Base-by-base conservation (phyloP, 2,888 invertebrate species). In the Polyommatus icarus region DNA sequence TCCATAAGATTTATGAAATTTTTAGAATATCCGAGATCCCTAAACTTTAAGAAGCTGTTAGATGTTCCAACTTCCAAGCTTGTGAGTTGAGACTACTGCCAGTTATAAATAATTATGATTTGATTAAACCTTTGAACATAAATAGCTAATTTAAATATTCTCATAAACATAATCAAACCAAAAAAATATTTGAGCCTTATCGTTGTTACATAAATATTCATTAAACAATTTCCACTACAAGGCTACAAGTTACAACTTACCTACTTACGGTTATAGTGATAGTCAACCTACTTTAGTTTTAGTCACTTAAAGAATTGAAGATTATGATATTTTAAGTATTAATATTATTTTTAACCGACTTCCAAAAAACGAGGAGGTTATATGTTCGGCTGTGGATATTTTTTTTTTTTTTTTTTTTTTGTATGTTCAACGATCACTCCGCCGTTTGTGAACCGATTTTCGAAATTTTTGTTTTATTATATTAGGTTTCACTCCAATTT, bases 201-300 rank as follows among this genome's bases (percentile, higher is more conserved):
- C 67, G 29, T 67, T 67, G 67, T 67, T 29, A 29, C 29, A 67
- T 67, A 15, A 67, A 67, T 67, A 67, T 67, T 67, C 29, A 67
- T 67, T 15, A 15, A 67, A 67, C n/a, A 67, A 24, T 15, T 2
- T 29, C 24, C 29, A 12, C 10, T 67, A 24, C 12, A 12, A 67
- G 24, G 7, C 1, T 40, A 36, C 36, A 36, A 36, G 7, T 8
- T 40, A 36, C 36, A 36, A 36, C 0, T 8, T 36, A 36, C 0
- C 1, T 36, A 40, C 36, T 24, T 24, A 24, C 24, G 24, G 24
- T 61, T 20, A 61, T 61, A 10, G 24, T 61, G 10, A 61, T 61
- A 10, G 8, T 3, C 59, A 61, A 24, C 20, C 20, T 59, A 20
- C 7, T 59, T 59, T 24, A 24, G 1, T 54, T 15, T 7, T 57